Percentiles rank a stretch among this genome's conserved stretches.
These are phyloP conservation scores for Neodon shergylaensis DNA, from an alignment of 2,113 vertebrate species.

Conservation along the genomic window DNA sequence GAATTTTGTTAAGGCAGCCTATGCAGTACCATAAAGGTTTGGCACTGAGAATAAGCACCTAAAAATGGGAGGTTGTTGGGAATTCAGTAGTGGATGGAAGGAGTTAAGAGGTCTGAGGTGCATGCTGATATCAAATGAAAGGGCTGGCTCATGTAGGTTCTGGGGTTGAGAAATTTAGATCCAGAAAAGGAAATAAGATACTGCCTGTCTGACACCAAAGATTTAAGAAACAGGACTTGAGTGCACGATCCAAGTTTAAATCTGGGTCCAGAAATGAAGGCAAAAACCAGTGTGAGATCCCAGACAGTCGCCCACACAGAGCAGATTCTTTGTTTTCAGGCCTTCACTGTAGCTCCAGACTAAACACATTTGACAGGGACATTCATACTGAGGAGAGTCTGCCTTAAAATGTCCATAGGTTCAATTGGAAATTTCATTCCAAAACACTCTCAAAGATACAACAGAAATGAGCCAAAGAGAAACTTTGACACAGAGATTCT, in stretches of 20 bases:
- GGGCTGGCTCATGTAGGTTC: background rate
- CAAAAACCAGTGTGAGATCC: background rate
- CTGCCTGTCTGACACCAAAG: background rate
- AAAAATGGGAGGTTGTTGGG: background rate
- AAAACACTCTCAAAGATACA: background rate
- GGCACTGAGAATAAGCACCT: background rate
- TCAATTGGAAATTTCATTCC: background rate
- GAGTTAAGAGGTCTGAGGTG: background rate
- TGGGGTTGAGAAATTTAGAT: background rate
- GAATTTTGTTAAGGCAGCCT: background rate
- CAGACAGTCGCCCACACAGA: background rate
- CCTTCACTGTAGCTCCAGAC: background rate
- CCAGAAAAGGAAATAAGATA: background rate
- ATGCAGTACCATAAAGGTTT: background rate
- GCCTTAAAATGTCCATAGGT: background rate
- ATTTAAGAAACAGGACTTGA: background rate
- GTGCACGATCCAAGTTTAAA: background rate
- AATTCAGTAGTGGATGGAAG: background rate
- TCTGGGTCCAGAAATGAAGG: background rate
- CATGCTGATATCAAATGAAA: background rate
- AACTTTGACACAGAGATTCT: too few species aligned
- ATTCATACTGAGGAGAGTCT: background rate
- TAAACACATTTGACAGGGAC: background rate
- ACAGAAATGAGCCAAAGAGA: background rate
- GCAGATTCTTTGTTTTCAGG: background rate